Conservation (phyloP, 2,113 vertebrate species). For the Psephotus haematonotus region DNA sequence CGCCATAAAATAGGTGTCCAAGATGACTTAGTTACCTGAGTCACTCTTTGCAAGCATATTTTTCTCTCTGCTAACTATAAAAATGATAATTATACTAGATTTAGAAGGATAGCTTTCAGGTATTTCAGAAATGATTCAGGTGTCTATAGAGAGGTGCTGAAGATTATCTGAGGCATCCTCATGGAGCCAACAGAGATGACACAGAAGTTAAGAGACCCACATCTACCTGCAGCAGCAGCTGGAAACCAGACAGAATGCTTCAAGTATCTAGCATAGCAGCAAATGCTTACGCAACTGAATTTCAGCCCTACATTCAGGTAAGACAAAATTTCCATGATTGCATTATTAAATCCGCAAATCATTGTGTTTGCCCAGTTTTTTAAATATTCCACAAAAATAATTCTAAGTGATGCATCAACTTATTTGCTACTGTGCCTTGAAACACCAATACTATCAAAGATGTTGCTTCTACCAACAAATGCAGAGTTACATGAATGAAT, state of each 20-base stretch:
- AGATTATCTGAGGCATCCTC: background rate
- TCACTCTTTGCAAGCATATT: background rate
- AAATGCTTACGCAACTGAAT: background rate
- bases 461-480: background rate
- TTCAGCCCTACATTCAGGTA: background rate
- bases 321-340: background rate
- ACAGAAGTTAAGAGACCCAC: background rate
- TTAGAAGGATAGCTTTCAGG: background rate
- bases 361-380: background rate
- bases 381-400: background rate
- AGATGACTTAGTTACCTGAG: conserved; percentile 2
- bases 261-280: background rate
- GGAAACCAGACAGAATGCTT: background rate
- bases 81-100: background rate
- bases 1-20: background rate
- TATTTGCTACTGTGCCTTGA: background rate
- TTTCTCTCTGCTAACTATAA: background rate
- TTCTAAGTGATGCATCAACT: background rate
- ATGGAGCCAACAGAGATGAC: background rate
- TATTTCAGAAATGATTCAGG: conserved; percentile 7
- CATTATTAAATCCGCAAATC: background rate
- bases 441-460: background rate
- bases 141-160: background rate
- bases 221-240: background rate
- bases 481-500: background rate